These are phyloP conservation scores for Crotalus helleri DNA, from an alignment of 2,113 vertebrate genomes.

Conservation along the genomic window DNA sequence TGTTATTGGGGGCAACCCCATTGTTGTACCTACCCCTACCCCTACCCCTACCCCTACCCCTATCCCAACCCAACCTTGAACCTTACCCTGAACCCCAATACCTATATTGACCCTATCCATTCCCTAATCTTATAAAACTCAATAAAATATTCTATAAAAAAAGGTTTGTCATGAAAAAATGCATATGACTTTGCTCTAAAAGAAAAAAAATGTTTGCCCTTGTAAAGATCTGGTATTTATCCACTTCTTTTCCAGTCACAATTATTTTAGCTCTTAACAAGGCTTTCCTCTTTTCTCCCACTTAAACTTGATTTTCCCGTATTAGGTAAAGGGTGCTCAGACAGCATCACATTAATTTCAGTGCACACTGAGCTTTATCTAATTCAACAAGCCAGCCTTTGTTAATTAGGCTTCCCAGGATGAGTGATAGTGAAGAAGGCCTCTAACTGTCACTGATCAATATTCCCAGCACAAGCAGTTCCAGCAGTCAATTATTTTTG, in stretches of 20 bases:
- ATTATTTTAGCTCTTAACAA: slow-evolving; percentile 54
- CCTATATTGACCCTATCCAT: no score
- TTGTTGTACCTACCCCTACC: no score
- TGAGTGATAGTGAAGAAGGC: slow-evolving; percentile 54
- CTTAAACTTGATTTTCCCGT: slow-evolving; percentile 64
- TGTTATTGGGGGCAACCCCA: no score
- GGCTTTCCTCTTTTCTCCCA: slow-evolving; percentile 54
- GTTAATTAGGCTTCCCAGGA: slow-evolving; percentile 76
- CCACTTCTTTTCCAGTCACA: slow-evolving; percentile 44
- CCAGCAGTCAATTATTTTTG: slow-evolving; percentile 63
- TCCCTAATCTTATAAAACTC: no score
- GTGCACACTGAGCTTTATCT: slow-evolving; percentile 75
- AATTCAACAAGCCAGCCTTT: slow-evolving; percentile 76
- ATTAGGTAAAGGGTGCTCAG: slow-evolving; percentile 67
- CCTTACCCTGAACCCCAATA: no score
- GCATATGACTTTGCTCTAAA: rapidly evolving
- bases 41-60: no score
- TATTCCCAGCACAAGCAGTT: slow-evolving; percentile 52
- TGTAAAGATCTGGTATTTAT: slow-evolving; percentile 56
- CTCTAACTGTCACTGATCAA: slow-evolving; percentile 68
- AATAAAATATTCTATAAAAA: no score
- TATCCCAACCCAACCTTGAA: no score
- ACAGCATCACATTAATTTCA: slow-evolving; percentile 71
- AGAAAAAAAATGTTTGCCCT: slow-evolving; percentile 24
- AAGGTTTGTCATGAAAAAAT: background rate